Base-by-base conservation (phyloP, 2,113 vertebrate genomes). In the Trichomycterus rosablanca region DNA sequence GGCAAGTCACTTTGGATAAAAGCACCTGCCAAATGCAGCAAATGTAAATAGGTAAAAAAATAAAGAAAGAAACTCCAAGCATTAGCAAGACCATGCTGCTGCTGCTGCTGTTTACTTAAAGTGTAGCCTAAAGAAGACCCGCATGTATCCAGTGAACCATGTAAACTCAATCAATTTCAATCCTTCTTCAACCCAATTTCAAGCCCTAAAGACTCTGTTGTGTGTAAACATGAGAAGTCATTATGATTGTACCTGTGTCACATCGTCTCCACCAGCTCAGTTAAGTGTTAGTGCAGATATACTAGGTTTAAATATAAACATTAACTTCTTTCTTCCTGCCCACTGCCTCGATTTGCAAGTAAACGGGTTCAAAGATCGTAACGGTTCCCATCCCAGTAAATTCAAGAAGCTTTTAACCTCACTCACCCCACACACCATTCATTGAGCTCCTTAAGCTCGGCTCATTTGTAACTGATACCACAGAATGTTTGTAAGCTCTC, bases 311-410 rank as follows among this genome's bases (percentile, higher is more conserved):
- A 43, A 43, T 15, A 16, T 43, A 43, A 43, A 16, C 40, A 43
- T 3, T 7, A 30, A 4, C 26, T 30, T 30, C 26, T 7, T 30
- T 30, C 26, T 30, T 30, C 26, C 26, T 30, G 40, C 16, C 22
- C 15, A 7, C 28, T 51, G 15, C 18, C 19, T 24, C 20, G 9
- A 26, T 66, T 71, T 66, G 28, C 66, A 71, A 39, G 48, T 61
- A 71, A 71, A 66, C 45, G 62, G 16, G 28, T 44, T 39, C 42
- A 61, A 71, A 66, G 69, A 71, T 62, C 62, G 16, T 52, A 57
- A 71, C 11, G 1, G 63, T 52, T 62, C 19, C 44, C n/a, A 58
- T 5, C 1, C n/a, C n/a, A n/a, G 12, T 40, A 5, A 40, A 40
- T 40, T 40, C 2, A 40, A 3, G 14, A 14, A 40, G 2, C 14